Evolutionary conservation across 2,113 vertebrate species (phyloP).

Genomic region (Poecile atricapillus): DNA sequence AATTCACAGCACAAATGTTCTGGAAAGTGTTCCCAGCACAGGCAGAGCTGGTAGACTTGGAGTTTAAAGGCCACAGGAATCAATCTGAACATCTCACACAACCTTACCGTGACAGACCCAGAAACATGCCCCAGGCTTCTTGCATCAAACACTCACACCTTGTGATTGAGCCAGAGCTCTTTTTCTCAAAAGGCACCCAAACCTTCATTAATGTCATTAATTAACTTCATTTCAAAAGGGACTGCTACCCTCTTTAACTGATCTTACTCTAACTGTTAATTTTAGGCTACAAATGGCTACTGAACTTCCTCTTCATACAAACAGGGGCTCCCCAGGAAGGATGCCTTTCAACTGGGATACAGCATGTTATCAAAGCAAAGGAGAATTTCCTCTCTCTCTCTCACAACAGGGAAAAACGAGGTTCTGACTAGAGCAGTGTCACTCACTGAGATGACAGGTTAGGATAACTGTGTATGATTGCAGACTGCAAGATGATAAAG

Average conservation of each 20-base stretch:
- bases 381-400: background rate
- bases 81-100: background rate
- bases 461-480: slow-evolving; percentile 1
- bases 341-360: slow-evolving; percentile 3
- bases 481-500: background rate
- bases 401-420: background rate
- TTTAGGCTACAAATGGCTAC: background rate
- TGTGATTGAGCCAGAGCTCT: background rate
- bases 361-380: slow-evolving; percentile 2
- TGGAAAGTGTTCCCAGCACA: background rate
- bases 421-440: slow-evolving; percentile 1
- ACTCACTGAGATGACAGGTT: slow-evolving; percentile 32
- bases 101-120: background rate
- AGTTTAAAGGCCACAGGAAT: background rate
- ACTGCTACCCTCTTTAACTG: background rate
- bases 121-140: background rate
- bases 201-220: slow-evolving; percentile 14
- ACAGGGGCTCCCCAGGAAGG: background rate
- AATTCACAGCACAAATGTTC: background rate
- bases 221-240: background rate
- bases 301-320: background rate
- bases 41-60: background rate
- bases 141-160: slow-evolving; percentile 15
- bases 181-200: slow-evolving; percentile 5
- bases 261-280: background rate